Evolutionary conservation across 2,888 invertebrate species (phyloP).

Genomic region (Drosophila antonietae): DNA sequence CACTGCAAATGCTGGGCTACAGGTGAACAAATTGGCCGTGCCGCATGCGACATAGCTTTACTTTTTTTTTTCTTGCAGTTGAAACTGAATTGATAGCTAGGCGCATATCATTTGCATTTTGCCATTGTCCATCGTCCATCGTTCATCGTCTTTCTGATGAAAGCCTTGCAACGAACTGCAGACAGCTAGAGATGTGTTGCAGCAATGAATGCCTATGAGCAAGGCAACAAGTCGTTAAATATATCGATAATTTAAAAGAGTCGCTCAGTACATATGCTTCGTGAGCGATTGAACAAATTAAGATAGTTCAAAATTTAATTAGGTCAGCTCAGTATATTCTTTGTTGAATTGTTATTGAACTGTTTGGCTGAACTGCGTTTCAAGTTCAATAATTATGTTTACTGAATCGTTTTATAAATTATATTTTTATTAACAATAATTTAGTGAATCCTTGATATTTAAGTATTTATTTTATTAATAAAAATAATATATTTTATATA

Average conservation of each 20-base stretch:
- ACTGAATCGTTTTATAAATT: too few species aligned
- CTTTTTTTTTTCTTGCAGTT: background rate
- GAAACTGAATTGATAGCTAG: constrained; percentile 20
- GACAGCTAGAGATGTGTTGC: constrained; percentile 11
- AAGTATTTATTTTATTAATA: too few species aligned
- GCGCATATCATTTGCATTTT: constrained; percentile 62
- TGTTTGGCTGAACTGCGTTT: background rate
- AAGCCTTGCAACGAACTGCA: constrained; percentile 19
- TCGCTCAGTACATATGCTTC: background rate
- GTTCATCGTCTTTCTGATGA: background rate
- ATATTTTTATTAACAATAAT: too few species aligned
- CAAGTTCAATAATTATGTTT: background rate
- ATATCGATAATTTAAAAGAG: background rate
- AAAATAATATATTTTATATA: too few species aligned
- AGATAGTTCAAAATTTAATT: background rate
- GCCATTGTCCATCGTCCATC: constrained; percentile 9
- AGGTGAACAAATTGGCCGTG: constrained; percentile 48
- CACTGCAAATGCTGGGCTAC: constrained; percentile 37
- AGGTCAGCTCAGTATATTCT: background rate
- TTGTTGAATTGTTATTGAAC: too few species aligned
- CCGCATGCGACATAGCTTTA: constrained; percentile 24
- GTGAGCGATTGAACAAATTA: background rate
- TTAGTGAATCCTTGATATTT: too few species aligned
- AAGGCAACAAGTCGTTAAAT: background rate
- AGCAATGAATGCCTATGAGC: too few species aligned